A percentile compares a stretch with the other conserved stretches of the same genome.
Evolutionary conservation across 2,113 vertebrate genomes (phyloP).

Genomic region (Strix aluco): DNA sequence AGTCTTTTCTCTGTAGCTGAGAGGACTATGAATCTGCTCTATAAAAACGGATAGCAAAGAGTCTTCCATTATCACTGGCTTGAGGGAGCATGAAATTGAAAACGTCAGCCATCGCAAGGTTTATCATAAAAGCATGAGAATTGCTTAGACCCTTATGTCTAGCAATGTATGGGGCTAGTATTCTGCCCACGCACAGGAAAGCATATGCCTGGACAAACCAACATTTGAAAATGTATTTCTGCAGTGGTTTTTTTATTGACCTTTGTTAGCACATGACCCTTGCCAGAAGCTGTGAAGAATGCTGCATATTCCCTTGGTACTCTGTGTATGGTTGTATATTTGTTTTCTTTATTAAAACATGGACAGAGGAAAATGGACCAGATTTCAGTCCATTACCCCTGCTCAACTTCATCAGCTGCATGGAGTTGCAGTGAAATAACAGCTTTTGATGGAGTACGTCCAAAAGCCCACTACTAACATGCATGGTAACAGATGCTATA

Average conservation of each 20-base stretch:
- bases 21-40: neutral
- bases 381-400: neutral
- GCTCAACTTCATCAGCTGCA: conserved; percentile 5
- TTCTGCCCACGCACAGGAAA: neutral
- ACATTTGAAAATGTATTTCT: neutral
- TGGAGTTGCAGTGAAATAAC: neutral
- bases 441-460: neutral
- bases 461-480: neutral
- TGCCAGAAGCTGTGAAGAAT: neutral
- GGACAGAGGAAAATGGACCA: neutral
- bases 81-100: conserved; percentile 5
- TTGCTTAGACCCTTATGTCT: neutral
- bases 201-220: neutral
- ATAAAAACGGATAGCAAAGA: neutral
- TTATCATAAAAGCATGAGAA: neutral
- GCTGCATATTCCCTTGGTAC: neutral
- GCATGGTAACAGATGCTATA: neutral
- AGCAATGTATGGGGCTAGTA: neutral
- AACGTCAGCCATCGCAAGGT: neutral
- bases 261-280: neutral
- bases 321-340: neutral
- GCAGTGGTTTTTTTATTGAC: neutral
- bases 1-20: neutral
- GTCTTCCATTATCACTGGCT: neutral
- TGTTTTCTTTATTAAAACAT: conserved; percentile 51